Base-by-base conservation (phyloP, 2,888 invertebrate species). In the Yponomeuta evonymella region DNA sequence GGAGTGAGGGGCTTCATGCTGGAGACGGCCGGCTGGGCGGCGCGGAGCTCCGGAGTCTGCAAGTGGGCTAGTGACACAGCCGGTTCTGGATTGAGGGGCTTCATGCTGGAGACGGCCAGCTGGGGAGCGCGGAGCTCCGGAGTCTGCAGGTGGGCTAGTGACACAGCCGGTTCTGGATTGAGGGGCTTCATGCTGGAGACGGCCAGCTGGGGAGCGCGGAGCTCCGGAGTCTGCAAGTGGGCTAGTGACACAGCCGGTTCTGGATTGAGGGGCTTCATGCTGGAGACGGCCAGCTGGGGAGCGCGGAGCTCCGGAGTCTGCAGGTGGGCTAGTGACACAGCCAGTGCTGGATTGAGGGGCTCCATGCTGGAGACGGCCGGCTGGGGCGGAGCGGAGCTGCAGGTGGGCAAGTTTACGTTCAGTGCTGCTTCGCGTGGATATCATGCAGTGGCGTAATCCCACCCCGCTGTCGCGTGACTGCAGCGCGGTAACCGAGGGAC, bases 131-230 rank as follows among this genome's bases (percentile, higher is more conserved):
- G 5, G 33, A 33, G 33, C 92, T 97, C 74, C 96, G 97, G 89
- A 98, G 96, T 84, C 33, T 33, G 9, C 15, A 23, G 15, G 23
- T 29, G 6, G 11, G 65, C 4, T n/a, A 29, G 11, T 65, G 23
- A 0, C 0, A 23, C 23, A 99, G 90, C 93, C 99, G 75, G 97
- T 99, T 72, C 98, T 99, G 82, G 99, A 99, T 90, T 99, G 99
- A 99, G 99, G 92, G 99, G 99, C 3, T 99, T 99, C 89, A 97
- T 99, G 97, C 98, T 99, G 87, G 99, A 99, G 93, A 97, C 98
- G 94, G 96, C 97, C 10, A 97, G 98, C 0, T 96, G 98, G 95
- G 97, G 97, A 97, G 97, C 51, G 96, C 97, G 0, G 97, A 97
- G 87, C 92, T 97, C 74, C 96, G 97, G 89, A 98, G 96, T 84